Evolutionary conservation across 2,113 vertebrate genomes (phyloP), one percentile per base, ranked within the genome.

Genomic region (Gasterosteus nipponicus): DNA sequence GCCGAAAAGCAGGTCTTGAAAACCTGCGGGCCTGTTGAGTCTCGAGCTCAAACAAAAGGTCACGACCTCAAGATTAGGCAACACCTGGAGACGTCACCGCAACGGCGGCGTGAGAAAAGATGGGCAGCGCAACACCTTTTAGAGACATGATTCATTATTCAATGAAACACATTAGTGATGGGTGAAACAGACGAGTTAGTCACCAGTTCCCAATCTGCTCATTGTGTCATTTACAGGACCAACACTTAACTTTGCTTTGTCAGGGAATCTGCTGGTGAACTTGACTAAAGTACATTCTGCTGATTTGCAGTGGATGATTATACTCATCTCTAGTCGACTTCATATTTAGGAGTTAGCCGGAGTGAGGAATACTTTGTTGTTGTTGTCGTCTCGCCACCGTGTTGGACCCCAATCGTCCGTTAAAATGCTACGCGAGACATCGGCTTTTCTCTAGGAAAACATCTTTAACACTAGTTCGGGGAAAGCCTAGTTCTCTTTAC

Each of bases 41-140:
- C 16, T 26, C 6, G 18, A 67, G 59, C 60, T 33, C 60, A 76
- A 59, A 31, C 57, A 39, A 14, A 63, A 58, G 53, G n/a, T 63
- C 63, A 64, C 79, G 80, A 88, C 75, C 82, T 88, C 80, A 83
- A 82, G 73, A 67, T 72, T 72, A 75, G 81, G 57, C 73, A 86
- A 84, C 82, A 87, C 78, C 81, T 81, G 69, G 78, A 80, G 46
- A 69, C 60, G 58, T 73, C 67, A 42, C 56, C 39, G 58, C 58
- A 47, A 26, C 16, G 26, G 47, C 59, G 12, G 35, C 2, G 44
- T 39, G 64, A 54, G 77, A 58, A 58, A 15, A n/a, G 58, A 16
- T 5, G 29, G n/a, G 44, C 64, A 67, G n/a, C 31, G 42, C 29
- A 57, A 49, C 29, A 31, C n/a, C 64, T 69, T 77, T 61, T 16